Conservation (phyloP, 2,888 invertebrate species). For the Andrena trimmerana region DNA sequence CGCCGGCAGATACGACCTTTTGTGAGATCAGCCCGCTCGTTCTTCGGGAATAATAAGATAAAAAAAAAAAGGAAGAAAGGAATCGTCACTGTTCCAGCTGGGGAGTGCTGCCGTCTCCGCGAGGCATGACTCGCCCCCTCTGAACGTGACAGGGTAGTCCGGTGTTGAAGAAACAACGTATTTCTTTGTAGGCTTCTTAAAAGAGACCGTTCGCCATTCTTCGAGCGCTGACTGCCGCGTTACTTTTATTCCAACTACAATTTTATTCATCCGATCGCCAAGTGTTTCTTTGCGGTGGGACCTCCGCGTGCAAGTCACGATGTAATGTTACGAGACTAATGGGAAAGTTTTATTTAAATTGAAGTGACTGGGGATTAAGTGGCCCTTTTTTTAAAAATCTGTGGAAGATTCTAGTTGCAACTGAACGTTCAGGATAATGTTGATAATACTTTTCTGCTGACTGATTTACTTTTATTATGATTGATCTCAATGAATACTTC, state of each 20-base stretch:
- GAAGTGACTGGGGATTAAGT: no score
- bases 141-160: slow-evolving; percentile 11
- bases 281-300: not conserved
- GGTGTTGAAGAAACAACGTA: slow-evolving; percentile 20
- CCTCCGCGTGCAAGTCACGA: not conserved
- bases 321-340: not conserved
- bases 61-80: slow-evolving; percentile 22
- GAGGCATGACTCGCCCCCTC: slow-evolving; percentile 23
- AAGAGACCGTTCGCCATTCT: slow-evolving; percentile 1
- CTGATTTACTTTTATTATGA: no score
- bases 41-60: slow-evolving; percentile 59
- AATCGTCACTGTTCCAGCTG: slow-evolving; percentile 40
- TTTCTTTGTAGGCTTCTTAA: slow-evolving; percentile 6
- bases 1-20: slow-evolving; percentile 65
- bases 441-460: no score
- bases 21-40: slow-evolving; percentile 52
- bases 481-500: no score
- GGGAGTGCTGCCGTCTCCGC: slow-evolving; percentile 45
- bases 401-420: no score
- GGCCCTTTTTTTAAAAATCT: no score
- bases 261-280: not conserved
- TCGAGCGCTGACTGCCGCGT: slow-evolving; percentile 7
- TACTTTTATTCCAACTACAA: not conserved
- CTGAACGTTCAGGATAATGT: no score
- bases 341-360: not conserved